phyloP scores from a whole-genome alignment of 2,888 invertebrate genomes.

The Heliconius aoede region DNA sequence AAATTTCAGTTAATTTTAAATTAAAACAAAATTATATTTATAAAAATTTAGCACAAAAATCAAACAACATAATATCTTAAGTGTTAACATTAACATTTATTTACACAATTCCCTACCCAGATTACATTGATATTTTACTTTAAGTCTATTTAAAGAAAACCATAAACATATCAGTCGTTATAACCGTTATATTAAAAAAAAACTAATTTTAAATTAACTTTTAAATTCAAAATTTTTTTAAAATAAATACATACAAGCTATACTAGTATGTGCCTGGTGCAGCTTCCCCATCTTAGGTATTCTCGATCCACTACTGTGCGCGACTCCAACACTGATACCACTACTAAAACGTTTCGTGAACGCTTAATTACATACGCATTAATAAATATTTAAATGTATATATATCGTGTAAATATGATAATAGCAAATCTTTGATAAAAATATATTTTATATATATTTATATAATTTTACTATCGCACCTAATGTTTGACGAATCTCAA shows the following conservation, averaged over 20 bases:
- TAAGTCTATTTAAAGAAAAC: neutral
- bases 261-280: slow-evolving; percentile 51
- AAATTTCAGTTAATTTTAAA: too few relatives aligned
- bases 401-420: slow-evolving; percentile 26
- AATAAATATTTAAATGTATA: slow-evolving; percentile 26
- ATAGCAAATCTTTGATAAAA: slow-evolving; percentile 18
- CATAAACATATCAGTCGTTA: too few relatives aligned
- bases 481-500: neutral
- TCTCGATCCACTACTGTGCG: slow-evolving; percentile 3
- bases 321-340: slow-evolving; percentile 28
- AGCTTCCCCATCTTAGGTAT: slow-evolving; percentile 52
- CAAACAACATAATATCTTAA: neutral
- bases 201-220: neutral
- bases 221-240: neutral
- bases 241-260: slow-evolving; percentile 52
- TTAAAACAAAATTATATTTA: too few relatives aligned
- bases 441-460: neutral
- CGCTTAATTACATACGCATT: slow-evolving; percentile 37
- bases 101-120: neutral
- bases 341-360: slow-evolving; percentile 39
- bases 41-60: too few relatives aligned
- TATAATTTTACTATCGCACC: neutral
- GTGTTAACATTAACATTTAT: neutral
- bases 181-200: neutral
- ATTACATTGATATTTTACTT: neutral